phyloP scores from a whole-genome alignment of 2,113 vertebrate genomes.

The Saguinus midas region DNA sequence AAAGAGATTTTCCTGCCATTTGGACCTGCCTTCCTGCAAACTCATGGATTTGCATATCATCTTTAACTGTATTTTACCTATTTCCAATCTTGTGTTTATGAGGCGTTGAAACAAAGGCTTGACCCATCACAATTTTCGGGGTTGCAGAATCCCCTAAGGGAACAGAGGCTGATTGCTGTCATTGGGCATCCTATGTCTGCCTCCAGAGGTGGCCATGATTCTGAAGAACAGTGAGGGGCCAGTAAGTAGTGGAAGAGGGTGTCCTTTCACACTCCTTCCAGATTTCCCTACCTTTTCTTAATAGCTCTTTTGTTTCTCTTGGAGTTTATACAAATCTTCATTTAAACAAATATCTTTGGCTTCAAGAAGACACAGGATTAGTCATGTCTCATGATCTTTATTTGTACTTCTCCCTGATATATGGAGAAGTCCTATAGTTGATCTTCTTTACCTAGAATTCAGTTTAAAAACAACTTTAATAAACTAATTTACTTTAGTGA shows the following conservation, averaged over 20 bases:
- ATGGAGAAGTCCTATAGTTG: not conserved
- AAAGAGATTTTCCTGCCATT: not conserved
- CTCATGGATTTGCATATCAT: not conserved
- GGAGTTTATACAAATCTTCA: not conserved
- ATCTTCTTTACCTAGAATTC: not conserved
- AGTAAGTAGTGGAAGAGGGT: not conserved
- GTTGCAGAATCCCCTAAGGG: not conserved
- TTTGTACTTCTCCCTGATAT: not conserved
- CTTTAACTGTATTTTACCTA: not conserved
- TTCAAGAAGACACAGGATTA: not conserved
- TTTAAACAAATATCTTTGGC: slow-evolving; percentile 16
- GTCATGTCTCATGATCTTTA: not conserved
- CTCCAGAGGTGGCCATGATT: not conserved
- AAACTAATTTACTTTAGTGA: not conserved
- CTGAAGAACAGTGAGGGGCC: not conserved
- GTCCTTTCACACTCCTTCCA: not conserved
- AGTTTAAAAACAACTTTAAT: not conserved
- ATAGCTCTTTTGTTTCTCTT: slow-evolving; percentile 19
- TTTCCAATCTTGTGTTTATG: not conserved
- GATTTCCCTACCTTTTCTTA: not conserved
- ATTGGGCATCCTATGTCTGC: not conserved
- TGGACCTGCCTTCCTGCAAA: not conserved
- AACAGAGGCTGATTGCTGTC: not conserved
- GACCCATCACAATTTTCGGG: not conserved
- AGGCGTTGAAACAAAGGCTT: not conserved